Conservation (phyloP, 2,888 invertebrate genomes). For the Metacarcinus magister region DNA sequence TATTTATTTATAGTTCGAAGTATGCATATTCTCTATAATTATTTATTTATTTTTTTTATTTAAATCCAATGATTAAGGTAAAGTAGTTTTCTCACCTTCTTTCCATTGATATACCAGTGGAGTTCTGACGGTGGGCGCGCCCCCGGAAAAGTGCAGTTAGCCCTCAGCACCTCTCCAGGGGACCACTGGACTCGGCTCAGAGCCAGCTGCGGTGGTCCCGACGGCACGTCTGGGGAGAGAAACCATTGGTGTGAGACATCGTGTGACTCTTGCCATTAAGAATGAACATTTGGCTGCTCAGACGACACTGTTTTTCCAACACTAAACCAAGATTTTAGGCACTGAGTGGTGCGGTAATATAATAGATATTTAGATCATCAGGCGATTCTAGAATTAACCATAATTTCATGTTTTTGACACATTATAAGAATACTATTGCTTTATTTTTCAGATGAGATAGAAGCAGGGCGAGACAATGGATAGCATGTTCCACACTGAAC, state of each 20-base stretch:
- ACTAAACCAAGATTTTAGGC: background rate
- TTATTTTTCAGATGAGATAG: background rate
- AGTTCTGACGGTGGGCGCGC: constrained; percentile 75
- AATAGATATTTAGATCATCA: background rate
- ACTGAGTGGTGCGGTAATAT: background rate
- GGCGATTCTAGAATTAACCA: background rate
- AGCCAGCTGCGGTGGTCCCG: constrained; percentile 64
- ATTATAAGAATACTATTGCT: background rate
- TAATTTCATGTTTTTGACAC: background rate
- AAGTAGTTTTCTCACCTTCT: constrained; percentile 70
- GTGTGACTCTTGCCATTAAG: background rate
- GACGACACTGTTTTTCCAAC: background rate
- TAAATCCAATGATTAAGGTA: background rate
- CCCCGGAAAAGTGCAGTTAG: constrained; percentile 79
- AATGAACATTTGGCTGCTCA: background rate
- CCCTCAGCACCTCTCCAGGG: constrained; percentile 77
- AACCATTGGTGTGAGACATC: background rate
- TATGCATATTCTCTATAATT: too few relatives aligned
- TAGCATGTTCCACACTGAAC: background rate
- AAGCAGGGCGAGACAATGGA: background rate
- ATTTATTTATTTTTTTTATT: too few relatives aligned
- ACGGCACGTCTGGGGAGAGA: constrained; percentile 77
- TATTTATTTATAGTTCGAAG: constrained; percentile 34
- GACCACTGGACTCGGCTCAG: constrained; percentile 76
- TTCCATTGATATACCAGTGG: constrained; percentile 80